phyloP scores from a whole-genome alignment of 2,113 vertebrate species.

The Chitala chitala region DNA sequence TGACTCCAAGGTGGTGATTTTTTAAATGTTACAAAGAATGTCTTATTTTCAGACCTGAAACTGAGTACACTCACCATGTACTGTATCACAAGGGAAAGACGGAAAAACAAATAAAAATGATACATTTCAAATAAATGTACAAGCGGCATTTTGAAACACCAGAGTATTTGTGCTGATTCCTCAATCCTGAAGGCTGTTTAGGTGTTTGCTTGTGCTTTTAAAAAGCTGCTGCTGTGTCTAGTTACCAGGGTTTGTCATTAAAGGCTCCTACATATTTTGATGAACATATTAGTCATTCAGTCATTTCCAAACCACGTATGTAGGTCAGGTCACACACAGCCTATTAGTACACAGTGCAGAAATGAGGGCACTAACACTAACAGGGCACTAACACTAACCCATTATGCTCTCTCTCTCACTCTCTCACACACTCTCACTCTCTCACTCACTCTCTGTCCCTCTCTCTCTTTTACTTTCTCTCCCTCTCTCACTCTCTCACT shows the following conservation, averaged over 20 bases:
- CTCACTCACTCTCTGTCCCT: too few species aligned
- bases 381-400: too few species aligned
- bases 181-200: neutral
- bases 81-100: neutral
- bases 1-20: too few species aligned
- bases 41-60: conserved; percentile 13
- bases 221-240: neutral
- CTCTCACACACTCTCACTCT: too few species aligned
- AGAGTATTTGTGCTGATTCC: conserved; percentile 13
- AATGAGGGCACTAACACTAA: too few species aligned
- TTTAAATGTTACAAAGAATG: neutral
- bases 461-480: too few species aligned
- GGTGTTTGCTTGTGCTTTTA: neutral
- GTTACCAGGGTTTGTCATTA: neutral
- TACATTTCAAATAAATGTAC: neutral
- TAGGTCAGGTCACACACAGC: neutral
- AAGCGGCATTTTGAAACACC: conserved; percentile 5
- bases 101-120: conserved; percentile 2
- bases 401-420: too few species aligned
- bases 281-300: conserved; percentile 4
- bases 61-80: conserved; percentile 1
- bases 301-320: neutral
- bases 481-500: too few species aligned
- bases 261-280: neutral
- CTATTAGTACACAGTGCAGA: neutral